phyloP scores from a whole-genome alignment of 2,888 invertebrate genomes.

The Philonicus albiceps region DNA sequence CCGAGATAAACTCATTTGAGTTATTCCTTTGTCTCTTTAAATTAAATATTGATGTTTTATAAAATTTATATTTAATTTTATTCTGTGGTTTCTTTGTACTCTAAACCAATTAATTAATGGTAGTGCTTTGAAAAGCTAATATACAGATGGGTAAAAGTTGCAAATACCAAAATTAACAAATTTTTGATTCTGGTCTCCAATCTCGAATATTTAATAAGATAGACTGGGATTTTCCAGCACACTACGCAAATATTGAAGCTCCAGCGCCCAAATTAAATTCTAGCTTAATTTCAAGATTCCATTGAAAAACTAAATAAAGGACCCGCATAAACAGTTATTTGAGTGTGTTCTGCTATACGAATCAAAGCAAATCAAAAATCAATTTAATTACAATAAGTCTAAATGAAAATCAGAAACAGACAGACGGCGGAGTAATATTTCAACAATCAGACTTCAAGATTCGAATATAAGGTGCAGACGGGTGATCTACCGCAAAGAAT shows the following conservation, averaged over 20 bases:
- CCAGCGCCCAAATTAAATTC: neutral
- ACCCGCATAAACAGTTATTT: neutral
- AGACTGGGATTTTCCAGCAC: neutral
- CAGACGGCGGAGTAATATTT: neutral
- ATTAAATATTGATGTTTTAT: neutral
- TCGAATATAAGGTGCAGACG: neutral
- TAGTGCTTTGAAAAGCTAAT: neutral
- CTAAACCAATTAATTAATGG: neutral
- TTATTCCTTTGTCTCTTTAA: neutral
- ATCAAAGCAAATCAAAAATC: neutral
- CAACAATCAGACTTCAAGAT: neutral
- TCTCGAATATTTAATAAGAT: neutral
- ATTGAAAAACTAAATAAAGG: neutral
- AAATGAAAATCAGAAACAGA: neutral
- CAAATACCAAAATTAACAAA: neutral
- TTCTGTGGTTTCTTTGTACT: neutral
- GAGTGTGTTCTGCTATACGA: neutral
- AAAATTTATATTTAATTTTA: neutral
- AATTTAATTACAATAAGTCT: neutral
- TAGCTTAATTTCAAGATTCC: neutral
- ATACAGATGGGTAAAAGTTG: neutral
- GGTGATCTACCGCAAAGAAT: neutral
- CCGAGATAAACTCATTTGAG: neutral
- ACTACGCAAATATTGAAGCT: neutral
- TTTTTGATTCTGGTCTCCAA: neutral